These are phyloP conservation scores for Stigmatopora argus DNA, from an alignment of 2,113 vertebrate genomes.

Conservation along the genomic window DNA sequence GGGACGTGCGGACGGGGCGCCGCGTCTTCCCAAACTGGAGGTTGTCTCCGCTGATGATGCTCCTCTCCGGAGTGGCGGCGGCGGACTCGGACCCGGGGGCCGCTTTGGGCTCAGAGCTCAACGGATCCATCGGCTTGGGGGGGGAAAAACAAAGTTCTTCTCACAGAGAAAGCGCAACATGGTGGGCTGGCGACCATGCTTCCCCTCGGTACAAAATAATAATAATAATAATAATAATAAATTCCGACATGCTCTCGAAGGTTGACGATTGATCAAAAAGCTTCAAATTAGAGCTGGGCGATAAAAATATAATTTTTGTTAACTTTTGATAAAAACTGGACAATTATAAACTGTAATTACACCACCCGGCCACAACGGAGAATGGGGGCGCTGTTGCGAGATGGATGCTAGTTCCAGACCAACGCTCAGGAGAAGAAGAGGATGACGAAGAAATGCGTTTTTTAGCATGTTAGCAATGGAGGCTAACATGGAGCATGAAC, in stretches of 20 bases:
- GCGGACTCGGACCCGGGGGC: constrained; percentile 6
- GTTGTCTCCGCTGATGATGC: constrained; percentile 51
- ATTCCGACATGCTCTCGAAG: not conserved
- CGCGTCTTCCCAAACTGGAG: constrained; percentile 44
- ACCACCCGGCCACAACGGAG: too few species aligned
- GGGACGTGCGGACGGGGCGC: constrained; percentile 37
- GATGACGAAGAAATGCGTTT: too few species aligned
- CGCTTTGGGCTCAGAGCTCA: constrained; percentile 17
- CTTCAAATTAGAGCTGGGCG: too few species aligned
- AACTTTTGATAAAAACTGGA: too few species aligned
- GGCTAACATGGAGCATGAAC: too few species aligned
- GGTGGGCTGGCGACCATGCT: too few species aligned
- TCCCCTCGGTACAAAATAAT: not conserved
- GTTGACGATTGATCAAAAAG: constrained; percentile 26
- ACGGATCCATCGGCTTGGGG: constrained; percentile 47
- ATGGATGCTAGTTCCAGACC: too few species aligned
- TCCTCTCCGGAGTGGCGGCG: constrained; percentile 28
- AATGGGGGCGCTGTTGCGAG: too few species aligned
- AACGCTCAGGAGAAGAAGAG: too few species aligned
- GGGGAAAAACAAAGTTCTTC: not conserved
- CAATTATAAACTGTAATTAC: too few species aligned
- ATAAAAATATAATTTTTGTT: too few species aligned
- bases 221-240: not conserved
- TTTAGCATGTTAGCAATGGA: too few species aligned
- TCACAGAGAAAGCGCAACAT: constrained; percentile 44